These are phyloP conservation scores for Rhinatrema bivittatum DNA, from an alignment of 2,797 vertebrate genomes.

Conservation along the genomic window DNA sequence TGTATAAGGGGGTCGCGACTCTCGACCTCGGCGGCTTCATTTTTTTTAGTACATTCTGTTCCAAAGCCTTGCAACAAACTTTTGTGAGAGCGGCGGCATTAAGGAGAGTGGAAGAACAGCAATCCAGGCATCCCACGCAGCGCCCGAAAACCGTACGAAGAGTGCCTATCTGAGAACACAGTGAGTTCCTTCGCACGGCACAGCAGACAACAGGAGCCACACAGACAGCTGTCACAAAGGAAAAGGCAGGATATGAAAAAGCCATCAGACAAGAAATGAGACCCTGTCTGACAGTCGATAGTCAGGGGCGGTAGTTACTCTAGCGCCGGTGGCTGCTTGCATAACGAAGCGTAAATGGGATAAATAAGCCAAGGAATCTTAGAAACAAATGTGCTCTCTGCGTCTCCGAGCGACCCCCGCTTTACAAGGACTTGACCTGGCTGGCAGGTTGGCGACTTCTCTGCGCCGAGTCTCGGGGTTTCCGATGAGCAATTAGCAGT, in stretches of 20 bases:
- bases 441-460: accelerated
- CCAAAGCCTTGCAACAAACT: too few species aligned
- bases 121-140: too few species aligned
- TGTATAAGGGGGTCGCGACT: too few species aligned
- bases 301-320: not conserved
- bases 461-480: not conserved
- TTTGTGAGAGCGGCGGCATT: too few species aligned
- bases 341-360: not conserved
- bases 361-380: not conserved
- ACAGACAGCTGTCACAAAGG: not conserved
- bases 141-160: not conserved
- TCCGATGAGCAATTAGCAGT: not conserved
- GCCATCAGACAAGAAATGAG: not conserved
- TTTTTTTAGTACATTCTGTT: too few species aligned
- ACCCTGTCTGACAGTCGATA: not conserved
- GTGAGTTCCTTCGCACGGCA: too few species aligned
- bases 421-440: not conserved
- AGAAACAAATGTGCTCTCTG: not conserved
- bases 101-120: too few species aligned
- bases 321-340: not conserved
- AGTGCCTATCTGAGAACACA: constrained; percentile 8
- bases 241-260: not conserved
- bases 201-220: too few species aligned
- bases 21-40: too few species aligned
- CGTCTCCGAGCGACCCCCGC: not conserved